phyloP scores from a whole-genome alignment of 2,797 vertebrate species.

The Poeciliopsis infans region DNA sequence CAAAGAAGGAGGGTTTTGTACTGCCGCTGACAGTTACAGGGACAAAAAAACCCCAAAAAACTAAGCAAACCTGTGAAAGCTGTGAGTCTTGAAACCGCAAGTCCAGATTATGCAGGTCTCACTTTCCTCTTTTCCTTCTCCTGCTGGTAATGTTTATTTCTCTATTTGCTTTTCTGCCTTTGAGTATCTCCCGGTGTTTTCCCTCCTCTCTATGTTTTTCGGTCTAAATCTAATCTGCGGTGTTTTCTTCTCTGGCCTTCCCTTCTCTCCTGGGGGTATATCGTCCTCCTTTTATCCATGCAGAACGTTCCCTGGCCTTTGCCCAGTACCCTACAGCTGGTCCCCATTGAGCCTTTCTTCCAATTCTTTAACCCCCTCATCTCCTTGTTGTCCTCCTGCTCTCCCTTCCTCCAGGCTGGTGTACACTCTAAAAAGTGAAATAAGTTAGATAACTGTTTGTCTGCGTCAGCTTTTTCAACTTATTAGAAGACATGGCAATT shows the following conservation, averaged over 20 bases:
- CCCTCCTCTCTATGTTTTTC: background rate
- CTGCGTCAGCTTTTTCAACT: background rate
- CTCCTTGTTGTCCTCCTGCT: constrained; percentile 18
- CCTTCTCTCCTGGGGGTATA: constrained; percentile 61
- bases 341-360: constrained; percentile 67
- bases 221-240: constrained; percentile 25
- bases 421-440: constrained; percentile 40
- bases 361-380: constrained; percentile 55
- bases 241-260: constrained; percentile 14
- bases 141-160: constrained; percentile 14
- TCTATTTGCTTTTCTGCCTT: constrained; percentile 4
- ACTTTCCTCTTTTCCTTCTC: background rate
- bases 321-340: constrained; percentile 74
- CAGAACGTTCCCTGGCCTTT: constrained; percentile 67
- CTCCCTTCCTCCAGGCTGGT: constrained; percentile 5
- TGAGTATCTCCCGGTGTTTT: background rate
- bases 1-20: background rate
- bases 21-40: background rate
- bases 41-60: background rate
- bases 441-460: background rate
- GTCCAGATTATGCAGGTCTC: background rate
- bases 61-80: background rate
- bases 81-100: background rate
- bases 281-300: constrained; percentile 55
- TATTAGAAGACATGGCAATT: background rate